Percentiles rank a stretch among this genome's conserved stretches.
These are phyloP conservation scores for Serrognathus titanus DNA, from an alignment of 2,888 invertebrate species.

Conservation along the genomic window DNA sequence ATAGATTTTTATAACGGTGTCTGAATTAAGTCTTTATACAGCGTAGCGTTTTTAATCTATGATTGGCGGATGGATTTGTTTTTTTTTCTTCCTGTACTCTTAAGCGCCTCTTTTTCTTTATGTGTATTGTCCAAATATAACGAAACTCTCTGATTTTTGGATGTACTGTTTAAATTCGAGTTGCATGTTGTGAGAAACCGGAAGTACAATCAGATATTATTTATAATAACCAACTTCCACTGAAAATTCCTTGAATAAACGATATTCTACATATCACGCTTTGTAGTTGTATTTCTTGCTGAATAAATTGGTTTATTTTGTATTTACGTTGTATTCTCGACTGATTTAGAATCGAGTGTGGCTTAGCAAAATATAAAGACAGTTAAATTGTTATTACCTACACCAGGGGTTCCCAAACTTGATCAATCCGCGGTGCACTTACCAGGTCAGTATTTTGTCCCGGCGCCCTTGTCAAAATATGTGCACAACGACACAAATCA, in stretches of 20 bases:
- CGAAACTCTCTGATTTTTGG: conserved; percentile 2
- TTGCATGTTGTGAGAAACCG: conserved; percentile 1
- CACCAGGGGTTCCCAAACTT: background rate
- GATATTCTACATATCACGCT: conserved; percentile 20
- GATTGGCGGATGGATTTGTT: background rate
- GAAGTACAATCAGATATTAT: conserved; percentile 12
- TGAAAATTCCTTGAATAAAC: conserved; percentile 14
- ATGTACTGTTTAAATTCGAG: conserved; percentile 9
- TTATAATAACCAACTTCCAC: conserved; percentile 15
- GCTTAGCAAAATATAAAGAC: too few species aligned
- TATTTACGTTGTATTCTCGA: background rate
- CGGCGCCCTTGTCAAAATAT: background rate
- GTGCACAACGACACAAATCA: too few species aligned
- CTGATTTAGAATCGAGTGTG: too few species aligned
- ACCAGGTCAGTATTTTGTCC: background rate
- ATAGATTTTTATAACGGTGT: background rate
- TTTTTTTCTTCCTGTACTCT: background rate
- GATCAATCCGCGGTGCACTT: background rate
- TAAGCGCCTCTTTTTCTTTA: background rate
- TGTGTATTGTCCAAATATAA: conserved; percentile 5
- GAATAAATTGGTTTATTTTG: background rate
- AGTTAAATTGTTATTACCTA: too few species aligned
- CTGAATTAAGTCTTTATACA: background rate
- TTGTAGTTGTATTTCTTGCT: conserved; percentile 10
- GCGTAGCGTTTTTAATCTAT: conserved; percentile 9